These are phyloP conservation scores for Gavia stellata DNA, from an alignment of 2,113 vertebrate genomes.

Conservation along the genomic window DNA sequence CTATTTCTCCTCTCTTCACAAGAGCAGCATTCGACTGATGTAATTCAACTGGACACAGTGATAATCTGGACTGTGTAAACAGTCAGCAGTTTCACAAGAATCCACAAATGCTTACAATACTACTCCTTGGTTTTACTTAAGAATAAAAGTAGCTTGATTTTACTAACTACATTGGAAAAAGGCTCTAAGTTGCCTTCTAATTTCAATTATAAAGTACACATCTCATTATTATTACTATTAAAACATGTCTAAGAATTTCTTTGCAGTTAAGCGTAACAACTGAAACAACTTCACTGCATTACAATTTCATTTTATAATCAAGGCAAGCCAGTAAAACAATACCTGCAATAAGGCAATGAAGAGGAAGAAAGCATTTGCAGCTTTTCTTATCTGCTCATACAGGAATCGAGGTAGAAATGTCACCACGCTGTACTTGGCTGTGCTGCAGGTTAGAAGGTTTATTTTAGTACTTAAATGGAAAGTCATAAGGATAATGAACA, in stretches of 20 bases:
- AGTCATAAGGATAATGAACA: neutral
- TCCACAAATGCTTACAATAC: neutral
- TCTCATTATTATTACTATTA: neutral
- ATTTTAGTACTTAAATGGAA: neutral
- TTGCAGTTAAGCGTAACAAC: neutral
- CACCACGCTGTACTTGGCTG: slow-evolving; percentile 95
- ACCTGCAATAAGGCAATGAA: slow-evolving; percentile 99
- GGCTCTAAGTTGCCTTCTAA: neutral
- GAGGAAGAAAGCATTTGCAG: slow-evolving; percentile 98
- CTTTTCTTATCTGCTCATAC: slow-evolving; percentile 98
- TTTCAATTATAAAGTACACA: neutral
- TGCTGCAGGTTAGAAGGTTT: slow-evolving; percentile 73
- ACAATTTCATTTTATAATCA: neutral
- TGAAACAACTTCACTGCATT: neutral
- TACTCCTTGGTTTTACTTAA: neutral
- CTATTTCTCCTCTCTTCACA: neutral
- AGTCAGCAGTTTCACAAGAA: neutral
- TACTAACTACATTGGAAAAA: neutral
- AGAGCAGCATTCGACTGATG: neutral
- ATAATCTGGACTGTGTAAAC: neutral
- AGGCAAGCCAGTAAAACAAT: slow-evolving; percentile 5
- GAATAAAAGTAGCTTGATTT: neutral
- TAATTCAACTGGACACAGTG: neutral
- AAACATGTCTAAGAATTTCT: neutral
- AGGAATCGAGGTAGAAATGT: slow-evolving; percentile 98